Conservation (phyloP, 1,140 invertebrate genomes). For the Stegodyphus dumicola region DNA sequence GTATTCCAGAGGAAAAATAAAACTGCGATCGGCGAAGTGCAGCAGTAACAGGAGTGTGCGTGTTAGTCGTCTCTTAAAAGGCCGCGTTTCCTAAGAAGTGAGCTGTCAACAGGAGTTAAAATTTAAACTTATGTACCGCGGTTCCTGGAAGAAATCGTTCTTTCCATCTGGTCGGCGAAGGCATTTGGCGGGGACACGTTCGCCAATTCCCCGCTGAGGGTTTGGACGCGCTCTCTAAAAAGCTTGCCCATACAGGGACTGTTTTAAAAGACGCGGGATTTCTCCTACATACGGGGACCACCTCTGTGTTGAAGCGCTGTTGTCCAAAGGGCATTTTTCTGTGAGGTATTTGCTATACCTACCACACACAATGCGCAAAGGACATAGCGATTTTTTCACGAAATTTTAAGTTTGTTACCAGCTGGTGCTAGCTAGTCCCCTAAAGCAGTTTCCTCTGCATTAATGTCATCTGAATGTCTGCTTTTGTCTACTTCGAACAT, state of each 20-base stretch:
- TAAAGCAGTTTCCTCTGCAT: too few species aligned
- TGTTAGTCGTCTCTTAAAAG: slow-evolving; percentile 24
- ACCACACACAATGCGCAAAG: too few species aligned
- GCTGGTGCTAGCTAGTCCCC: too few species aligned
- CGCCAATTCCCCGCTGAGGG: slow-evolving; percentile 42
- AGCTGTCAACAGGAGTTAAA: slow-evolving; percentile 58
- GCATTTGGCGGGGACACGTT: slow-evolving; percentile 39
- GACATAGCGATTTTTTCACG: too few species aligned
- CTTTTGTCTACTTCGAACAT: too few species aligned
- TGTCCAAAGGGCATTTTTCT: too few species aligned
- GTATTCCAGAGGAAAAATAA: slow-evolving; percentile 13
- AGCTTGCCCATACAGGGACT: slow-evolving; percentile 14
- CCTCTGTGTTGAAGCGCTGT: neutral
- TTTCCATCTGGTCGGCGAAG: neutral
- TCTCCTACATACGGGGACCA: neutral
- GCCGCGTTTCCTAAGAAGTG: slow-evolving; percentile 22
- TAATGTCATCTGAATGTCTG: too few species aligned
- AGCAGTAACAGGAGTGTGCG: slow-evolving; percentile 14
- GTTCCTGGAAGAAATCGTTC: neutral
- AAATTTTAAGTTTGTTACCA: too few species aligned
- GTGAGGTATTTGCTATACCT: too few species aligned
- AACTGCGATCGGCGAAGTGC: neutral
- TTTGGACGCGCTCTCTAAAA: slow-evolving; percentile 7
- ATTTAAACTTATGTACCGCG: slow-evolving; percentile 58
- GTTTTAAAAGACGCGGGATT: slow-evolving; percentile 55